These are phyloP conservation scores for Drosophila melanosoma DNA, from an alignment of 2,888 invertebrate species.

Conservation along the genomic window DNA sequence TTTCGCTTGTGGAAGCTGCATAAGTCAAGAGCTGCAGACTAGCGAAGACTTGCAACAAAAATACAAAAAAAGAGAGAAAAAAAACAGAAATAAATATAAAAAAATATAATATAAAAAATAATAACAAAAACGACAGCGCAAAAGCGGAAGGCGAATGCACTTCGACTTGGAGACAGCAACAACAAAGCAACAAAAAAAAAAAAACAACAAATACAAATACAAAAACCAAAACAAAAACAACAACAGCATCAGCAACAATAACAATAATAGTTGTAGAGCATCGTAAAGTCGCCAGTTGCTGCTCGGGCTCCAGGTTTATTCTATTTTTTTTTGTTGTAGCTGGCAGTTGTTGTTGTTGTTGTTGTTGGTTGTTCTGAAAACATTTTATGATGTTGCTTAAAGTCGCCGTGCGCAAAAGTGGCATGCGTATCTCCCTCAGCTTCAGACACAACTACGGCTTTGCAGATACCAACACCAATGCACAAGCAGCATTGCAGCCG, in stretches of 20 bases:
- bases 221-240: conserved; percentile 17
- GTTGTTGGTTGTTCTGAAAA: conserved; percentile 48
- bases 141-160: conserved; percentile 76
- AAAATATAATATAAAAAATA: conserved; percentile 39
- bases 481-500: conserved; percentile 3
- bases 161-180: conserved; percentile 51
- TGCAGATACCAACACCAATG: conserved; percentile 14
- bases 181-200: neutral
- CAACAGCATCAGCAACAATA: conserved; percentile 30
- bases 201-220: conserved; percentile 18
- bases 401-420: conserved; percentile 46
- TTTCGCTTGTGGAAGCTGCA: conserved; percentile 59
- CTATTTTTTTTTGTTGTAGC: conserved; percentile 47
- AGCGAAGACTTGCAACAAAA: conserved; percentile 27
- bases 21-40: conserved; percentile 61
- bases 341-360: conserved; percentile 28
- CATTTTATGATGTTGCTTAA: conserved; percentile 66
- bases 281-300: conserved; percentile 68
- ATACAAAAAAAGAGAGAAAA: conserved; percentile 19
- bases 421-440: conserved; percentile 54
- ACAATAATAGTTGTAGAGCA: conserved; percentile 67
- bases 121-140: conserved; percentile 49
- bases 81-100: conserved; percentile 33
- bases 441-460: conserved; percentile 27
- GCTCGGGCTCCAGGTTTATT: conserved; percentile 49